Base-by-base conservation (phyloP, 2,113 vertebrate genomes). In the Ramphastos sulfuratus region DNA sequence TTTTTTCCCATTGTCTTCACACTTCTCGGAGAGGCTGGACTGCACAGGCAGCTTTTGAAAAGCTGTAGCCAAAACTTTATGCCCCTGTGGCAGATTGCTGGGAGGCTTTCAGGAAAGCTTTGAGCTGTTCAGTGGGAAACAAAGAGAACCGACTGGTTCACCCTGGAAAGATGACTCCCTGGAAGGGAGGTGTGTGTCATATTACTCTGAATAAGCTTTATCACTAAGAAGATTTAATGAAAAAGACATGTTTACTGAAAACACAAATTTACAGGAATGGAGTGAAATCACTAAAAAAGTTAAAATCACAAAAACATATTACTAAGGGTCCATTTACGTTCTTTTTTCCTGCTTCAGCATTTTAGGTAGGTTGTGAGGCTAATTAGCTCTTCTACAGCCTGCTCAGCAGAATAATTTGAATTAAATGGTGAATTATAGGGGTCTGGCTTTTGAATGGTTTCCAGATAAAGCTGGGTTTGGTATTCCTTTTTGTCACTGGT, bases 121-220 rank as follows among this genome's bases (percentile, higher is more conserved):
- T 95, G 82, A 89, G 90, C 63, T 75, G 1, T 92, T 82, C 84
- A 48, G 87, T 91, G 85, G 72, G 90, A 92, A 82, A 87, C 75
- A 95, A 85, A 85, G 60, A 65, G 31, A 92, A 23, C 1, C 14
- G 1, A 35, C 0, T 11, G 9, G 15, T 79, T 91, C 1, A 1
- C 27, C 24, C 79, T 95, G 92, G 82, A 85, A 85, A 85, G 72
- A 95, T 83, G 79, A 82, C 48, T 94, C 2, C 69, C 87, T 96
- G 96, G 86, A 90, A 96, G 90, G 39, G 64, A 92, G 64, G 18
- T 89, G 39, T 82, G 87, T 94, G 75, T 95, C 85, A 31, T 92
- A 85, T 96, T 96, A 87, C 93, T 85, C 93, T 87, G 93, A 95
- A 76, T 96, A 93, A 96, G 90, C 90, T 92, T 94, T 95, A 94